Evolutionary conservation across 2,113 vertebrate genomes (phyloP).

Genomic region (Misgurnus mizolepis): DNA sequence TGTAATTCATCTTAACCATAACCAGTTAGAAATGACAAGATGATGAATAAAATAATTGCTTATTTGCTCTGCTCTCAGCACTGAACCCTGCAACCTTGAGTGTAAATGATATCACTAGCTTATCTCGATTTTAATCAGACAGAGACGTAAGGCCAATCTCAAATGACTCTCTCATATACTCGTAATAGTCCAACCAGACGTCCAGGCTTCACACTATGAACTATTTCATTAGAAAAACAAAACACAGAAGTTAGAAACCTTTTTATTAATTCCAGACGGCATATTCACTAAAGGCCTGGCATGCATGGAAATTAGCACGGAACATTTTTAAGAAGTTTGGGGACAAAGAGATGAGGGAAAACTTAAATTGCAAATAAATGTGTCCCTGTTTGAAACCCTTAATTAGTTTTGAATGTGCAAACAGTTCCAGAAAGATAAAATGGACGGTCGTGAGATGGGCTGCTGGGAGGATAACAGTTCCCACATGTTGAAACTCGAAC

Average conservation of each 20-base stretch:
- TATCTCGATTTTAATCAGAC: constrained; percentile 2
- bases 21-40: constrained; percentile 35
- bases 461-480: constrained; percentile 1
- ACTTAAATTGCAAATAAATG: constrained; percentile 31
- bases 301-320: background rate
- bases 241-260: background rate
- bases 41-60: background rate
- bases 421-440: constrained; percentile 13
- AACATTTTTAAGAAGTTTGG: background rate
- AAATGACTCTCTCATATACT: background rate
- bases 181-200: background rate
- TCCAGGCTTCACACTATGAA: constrained; percentile 4
- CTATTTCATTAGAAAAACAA: background rate
- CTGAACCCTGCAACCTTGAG: background rate
- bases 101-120: constrained; percentile 30
- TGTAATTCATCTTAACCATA: background rate
- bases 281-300: background rate
- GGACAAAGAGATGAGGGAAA: background rate
- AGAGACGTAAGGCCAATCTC: background rate
- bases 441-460: constrained; percentile 3
- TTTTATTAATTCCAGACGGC: background rate
- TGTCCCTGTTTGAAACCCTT: constrained; percentile 13
- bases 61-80: constrained; percentile 13
- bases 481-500: constrained; percentile 16
- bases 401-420: constrained; percentile 37